phyloP scores from a whole-genome alignment of 1,140 invertebrate species.

The Caerostris darwini region DNA sequence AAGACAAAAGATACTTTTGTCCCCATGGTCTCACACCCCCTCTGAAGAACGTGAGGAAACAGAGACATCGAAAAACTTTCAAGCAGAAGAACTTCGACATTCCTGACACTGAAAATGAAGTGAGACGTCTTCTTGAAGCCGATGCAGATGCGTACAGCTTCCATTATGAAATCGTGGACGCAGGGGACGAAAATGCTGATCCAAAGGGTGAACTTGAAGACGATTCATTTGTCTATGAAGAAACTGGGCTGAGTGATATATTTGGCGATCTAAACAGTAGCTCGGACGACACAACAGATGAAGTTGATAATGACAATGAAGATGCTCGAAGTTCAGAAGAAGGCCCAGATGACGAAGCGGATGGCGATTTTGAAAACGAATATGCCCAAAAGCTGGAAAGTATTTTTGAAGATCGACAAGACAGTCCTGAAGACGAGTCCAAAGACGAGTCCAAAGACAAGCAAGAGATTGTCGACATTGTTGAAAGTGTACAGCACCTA shows the following conservation, averaged over 20 bases:
- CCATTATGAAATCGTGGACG: conserved; percentile 95
- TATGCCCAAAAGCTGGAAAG: conserved; percentile 18
- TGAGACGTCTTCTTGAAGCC: conserved; percentile 92
- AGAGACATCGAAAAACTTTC: conserved; percentile 96
- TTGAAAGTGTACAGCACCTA: conserved; percentile 67
- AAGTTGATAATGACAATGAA: conserved; percentile 89
- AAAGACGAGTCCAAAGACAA: background rate
- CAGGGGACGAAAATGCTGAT: conserved; percentile 88
- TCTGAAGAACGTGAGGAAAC: conserved; percentile 96
- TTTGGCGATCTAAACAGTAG: background rate
- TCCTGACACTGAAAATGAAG: conserved; percentile 98
- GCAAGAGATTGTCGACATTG: conserved; percentile 62
- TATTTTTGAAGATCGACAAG: conserved; percentile 48
- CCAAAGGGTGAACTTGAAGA: conserved; percentile 13
- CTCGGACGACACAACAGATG: conserved; percentile 76
- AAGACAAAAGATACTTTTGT: conserved; percentile 96
- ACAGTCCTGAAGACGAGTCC: background rate
- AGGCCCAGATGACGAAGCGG: conserved; percentile 40
- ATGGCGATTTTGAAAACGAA: conserved; percentile 1
- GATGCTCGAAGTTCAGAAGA: conserved; percentile 90
- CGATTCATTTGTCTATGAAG: conserved; percentile 19
- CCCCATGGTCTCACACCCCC: conserved; percentile 97
- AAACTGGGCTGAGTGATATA: conserved; percentile 75
- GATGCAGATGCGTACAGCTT: conserved; percentile 95
- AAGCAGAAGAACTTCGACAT: conserved; percentile 98